Percentiles rank a stretch among this genome's conserved stretches.
Evolutionary conservation across 2,888 invertebrate species (phyloP).

Genomic region (Charanyca ferruginea): DNA sequence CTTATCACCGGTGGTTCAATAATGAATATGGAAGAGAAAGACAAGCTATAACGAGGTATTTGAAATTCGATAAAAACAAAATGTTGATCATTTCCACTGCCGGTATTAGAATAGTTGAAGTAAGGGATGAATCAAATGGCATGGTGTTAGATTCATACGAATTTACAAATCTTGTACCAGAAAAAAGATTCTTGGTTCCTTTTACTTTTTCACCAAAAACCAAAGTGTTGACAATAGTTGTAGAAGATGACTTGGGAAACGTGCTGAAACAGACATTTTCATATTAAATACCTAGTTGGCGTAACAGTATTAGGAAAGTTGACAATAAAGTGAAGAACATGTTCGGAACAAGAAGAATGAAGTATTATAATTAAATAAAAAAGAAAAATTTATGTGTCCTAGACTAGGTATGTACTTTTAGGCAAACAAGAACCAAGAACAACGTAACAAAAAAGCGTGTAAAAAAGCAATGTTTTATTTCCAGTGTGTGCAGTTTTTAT

Average conservation of each 20-base stretch:
- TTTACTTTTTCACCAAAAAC: constrained; percentile 88
- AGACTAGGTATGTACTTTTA: constrained; percentile 51
- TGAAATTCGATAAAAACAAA: constrained; percentile 90
- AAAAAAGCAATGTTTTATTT: constrained; percentile 37
- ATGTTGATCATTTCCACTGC: constrained; percentile 92
- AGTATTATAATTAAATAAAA: constrained; percentile 32
- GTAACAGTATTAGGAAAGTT: constrained; percentile 72
- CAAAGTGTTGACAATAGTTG: constrained; percentile 91
- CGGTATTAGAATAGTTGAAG: constrained; percentile 93
- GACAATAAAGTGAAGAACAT: constrained; percentile 81
- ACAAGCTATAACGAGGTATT: constrained; percentile 88
- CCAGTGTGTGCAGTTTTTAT: constrained; percentile 56
- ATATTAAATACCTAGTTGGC: constrained; percentile 76
- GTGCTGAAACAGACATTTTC: constrained; percentile 92
- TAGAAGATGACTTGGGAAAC: constrained; percentile 93
- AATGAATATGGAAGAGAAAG: constrained; percentile 90
- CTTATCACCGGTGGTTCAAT: constrained; percentile 92
- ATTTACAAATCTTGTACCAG: constrained; percentile 91
- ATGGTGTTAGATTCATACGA: constrained; percentile 92
- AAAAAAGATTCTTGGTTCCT: constrained; percentile 91
- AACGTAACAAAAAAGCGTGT: constrained; percentile 34
- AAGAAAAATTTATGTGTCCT: constrained; percentile 45
- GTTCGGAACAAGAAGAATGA: constrained; percentile 45
- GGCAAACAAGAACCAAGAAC: constrained; percentile 31
- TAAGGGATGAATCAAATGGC: constrained; percentile 91